A percentile compares a stretch with the other conserved stretches of the same genome.
These are phyloP conservation scores for Dreissena rostriformis DNA, from an alignment of 1,140 invertebrate genomes.

Conservation along the genomic window DNA sequence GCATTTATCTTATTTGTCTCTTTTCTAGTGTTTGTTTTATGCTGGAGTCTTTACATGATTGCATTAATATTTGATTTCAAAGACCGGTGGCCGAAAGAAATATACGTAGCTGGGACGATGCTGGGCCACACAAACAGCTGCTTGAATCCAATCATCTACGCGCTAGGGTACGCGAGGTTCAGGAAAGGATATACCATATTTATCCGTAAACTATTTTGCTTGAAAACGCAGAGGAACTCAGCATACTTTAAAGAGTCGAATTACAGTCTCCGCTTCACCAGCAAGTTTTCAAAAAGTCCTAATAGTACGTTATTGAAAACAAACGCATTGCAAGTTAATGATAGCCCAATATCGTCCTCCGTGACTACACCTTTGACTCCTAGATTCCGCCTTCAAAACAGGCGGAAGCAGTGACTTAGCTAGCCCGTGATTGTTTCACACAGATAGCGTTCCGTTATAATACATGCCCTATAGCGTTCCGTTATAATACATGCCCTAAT, in stretches of 20 bases:
- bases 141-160: constrained; percentile 47
- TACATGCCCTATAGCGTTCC: too few relatives aligned
- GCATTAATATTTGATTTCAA: constrained; percentile 36
- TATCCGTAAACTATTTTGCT: constrained; percentile 46
- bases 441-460: too few relatives aligned
- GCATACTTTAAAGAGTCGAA: neutral
- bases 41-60: constrained; percentile 41
- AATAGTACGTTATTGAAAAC: neutral
- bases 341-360: too few relatives aligned
- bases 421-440: too few relatives aligned
- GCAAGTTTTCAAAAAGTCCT: neutral
- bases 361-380: too few relatives aligned
- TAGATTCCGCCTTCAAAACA: too few relatives aligned
- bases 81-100: constrained; percentile 43
- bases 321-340: neutral
- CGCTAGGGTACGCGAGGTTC: constrained; percentile 27
- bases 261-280: neutral
- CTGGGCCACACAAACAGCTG: constrained; percentile 48
- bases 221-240: constrained; percentile 23
- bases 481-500: too few relatives aligned
- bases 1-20: constrained; percentile 41
- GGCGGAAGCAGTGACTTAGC: too few relatives aligned
- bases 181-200: constrained; percentile 47
- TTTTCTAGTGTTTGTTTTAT: constrained; percentile 31
- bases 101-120: constrained; percentile 43